Percentiles rank a stretch among this genome's conserved stretches.
phyloP scores from a whole-genome alignment of 2,888 invertebrate species.

The Laspeyria flexula region DNA sequence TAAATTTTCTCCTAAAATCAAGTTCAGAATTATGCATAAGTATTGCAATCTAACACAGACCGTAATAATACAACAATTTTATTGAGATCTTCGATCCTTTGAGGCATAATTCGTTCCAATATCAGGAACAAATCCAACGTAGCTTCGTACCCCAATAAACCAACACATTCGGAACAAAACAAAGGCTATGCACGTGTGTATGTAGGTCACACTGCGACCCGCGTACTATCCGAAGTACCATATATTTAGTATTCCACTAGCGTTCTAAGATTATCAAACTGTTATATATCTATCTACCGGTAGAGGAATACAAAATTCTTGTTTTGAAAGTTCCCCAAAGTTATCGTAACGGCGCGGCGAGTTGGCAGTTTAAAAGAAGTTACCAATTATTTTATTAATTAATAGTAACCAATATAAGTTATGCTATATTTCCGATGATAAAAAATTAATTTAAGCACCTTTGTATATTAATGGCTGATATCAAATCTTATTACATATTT shows the following conservation, averaged over 20 bases:
- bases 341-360: no score
- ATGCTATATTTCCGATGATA: neutral
- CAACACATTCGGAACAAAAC: constrained; percentile 13
- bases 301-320: neutral
- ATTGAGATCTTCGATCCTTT: no score
- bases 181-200: constrained; percentile 42
- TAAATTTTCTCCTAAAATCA: no score
- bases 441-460: no score
- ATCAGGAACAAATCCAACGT: neutral
- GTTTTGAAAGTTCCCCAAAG: neutral
- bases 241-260: constrained; percentile 38
- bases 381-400: neutral
- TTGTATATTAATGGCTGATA: neutral
- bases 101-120: no score
- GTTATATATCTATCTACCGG: neutral
- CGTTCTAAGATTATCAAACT: constrained; percentile 17
- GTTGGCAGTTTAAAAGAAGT: no score
- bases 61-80: no score
- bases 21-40: no score
- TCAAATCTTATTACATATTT: neutral
- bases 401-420: neutral
- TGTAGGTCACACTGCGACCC: constrained; percentile 61
- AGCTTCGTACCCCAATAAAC: constrained; percentile 1
- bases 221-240: constrained; percentile 41
- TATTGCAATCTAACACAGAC: no score